These are phyloP conservation scores for Pomatorhinus ruficollis DNA, from an alignment of 2,113 vertebrate species.

Conservation along the genomic window DNA sequence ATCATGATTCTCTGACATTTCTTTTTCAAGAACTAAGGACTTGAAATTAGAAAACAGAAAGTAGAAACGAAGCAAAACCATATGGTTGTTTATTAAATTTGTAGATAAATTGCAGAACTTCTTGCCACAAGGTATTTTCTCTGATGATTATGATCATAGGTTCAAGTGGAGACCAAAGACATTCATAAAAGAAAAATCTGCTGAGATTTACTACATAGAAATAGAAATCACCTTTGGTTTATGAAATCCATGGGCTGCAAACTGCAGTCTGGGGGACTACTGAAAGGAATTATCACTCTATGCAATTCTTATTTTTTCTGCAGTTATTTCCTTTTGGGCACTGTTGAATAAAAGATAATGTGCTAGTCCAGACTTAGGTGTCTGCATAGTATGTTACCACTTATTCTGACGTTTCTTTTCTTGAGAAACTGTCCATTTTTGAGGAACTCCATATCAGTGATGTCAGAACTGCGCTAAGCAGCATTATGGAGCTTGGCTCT, in stretches of 20 bases:
- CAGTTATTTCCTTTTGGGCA: fast-evolving
- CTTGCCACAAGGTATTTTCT: neutral
- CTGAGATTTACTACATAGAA: neutral
- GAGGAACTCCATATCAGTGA: neutral
- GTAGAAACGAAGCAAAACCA: neutral
- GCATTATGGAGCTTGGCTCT: neutral
- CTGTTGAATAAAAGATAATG: neutral
- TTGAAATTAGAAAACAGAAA: neutral
- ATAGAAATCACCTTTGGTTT: neutral
- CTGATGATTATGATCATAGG: neutral
- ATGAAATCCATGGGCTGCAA: neutral
- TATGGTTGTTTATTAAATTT: neutral
- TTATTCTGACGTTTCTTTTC: neutral
- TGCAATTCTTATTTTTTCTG: neutral
- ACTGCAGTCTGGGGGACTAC: neutral
- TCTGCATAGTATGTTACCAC: neutral
- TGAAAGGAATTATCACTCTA: neutral
- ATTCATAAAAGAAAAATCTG: neutral
- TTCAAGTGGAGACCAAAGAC: neutral
- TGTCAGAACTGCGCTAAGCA: neutral
- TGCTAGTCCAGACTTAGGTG: neutral
- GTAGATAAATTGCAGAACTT: neutral
- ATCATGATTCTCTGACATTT: neutral
- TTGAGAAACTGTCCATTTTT: neutral
- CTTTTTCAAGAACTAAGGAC: neutral